phyloP scores from a whole-genome alignment of 2,113 vertebrate genomes.

The Polyodon spathula region DNA sequence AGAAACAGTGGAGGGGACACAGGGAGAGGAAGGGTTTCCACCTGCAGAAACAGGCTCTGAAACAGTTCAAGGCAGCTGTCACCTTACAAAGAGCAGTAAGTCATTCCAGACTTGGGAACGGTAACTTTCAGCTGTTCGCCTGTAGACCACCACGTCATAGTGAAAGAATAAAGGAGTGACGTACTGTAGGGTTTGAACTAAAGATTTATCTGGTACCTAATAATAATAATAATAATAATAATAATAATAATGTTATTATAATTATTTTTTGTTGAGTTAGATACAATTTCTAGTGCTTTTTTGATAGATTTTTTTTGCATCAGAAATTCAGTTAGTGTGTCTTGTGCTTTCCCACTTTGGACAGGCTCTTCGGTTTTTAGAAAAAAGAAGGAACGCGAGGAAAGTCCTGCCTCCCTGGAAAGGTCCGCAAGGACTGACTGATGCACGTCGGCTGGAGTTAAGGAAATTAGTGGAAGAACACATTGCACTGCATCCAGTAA shows the following conservation, averaged over 20 bases:
- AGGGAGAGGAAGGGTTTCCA: constrained; percentile 59
- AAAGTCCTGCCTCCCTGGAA: constrained; percentile 50
- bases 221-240: too few species aligned
- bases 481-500: constrained; percentile 64
- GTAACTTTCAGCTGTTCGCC: too few species aligned
- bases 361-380: constrained; percentile 73
- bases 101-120: constrained; percentile 23
- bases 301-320: too few species aligned
- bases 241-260: too few species aligned
- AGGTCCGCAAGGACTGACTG: constrained; percentile 59
- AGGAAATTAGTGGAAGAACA: constrained; percentile 72
- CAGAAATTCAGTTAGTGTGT: too few species aligned
- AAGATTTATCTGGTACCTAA: too few species aligned
- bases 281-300: too few species aligned
- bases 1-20: constrained; percentile 81
- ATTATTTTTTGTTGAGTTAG: too few species aligned
- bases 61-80: constrained; percentile 66
- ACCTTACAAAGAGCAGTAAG: constrained; percentile 78
- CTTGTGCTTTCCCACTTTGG: neutral
- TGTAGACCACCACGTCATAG: too few species aligned
- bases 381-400: constrained; percentile 44
- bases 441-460: constrained; percentile 62
- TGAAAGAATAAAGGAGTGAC: too few species aligned
- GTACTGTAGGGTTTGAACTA: too few species aligned
- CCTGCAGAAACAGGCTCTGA: constrained; percentile 51